Percentiles rank a stretch among this genome's conserved stretches.
These are phyloP conservation scores for Drosophila repleta DNA, from an alignment of 1,140 invertebrate species.

Conservation along the genomic window DNA sequence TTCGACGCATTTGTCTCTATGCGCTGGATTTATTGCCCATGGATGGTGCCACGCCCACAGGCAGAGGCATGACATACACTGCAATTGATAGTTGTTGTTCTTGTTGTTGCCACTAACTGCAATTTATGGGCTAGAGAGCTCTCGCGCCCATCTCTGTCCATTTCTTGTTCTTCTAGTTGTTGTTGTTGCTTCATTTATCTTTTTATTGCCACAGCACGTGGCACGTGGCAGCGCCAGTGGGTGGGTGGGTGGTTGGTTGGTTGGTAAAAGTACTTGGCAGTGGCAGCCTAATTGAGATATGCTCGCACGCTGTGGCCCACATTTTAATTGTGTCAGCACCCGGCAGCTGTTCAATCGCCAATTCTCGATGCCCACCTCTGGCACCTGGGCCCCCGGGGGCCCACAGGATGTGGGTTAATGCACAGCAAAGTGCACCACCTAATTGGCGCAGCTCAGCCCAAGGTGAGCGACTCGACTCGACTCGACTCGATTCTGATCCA, in stretches of 20 bases:
- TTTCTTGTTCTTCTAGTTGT: no score
- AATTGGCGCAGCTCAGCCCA: not conserved
- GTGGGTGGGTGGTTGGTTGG: no score
- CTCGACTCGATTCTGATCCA: no score
- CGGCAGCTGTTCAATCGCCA: constrained; percentile 29
- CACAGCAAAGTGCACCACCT: constrained; percentile 33
- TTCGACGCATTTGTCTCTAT: constrained; percentile 31
- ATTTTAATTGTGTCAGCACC: constrained; percentile 52
- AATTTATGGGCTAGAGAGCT: constrained; percentile 52
- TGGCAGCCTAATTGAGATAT: constrained; percentile 55
- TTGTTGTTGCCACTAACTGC: constrained; percentile 32
- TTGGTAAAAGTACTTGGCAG: not conserved
- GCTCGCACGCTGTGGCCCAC: constrained; percentile 35
- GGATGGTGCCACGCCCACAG: constrained; percentile 35
- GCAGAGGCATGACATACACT: constrained; percentile 26
- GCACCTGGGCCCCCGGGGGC: not conserved
- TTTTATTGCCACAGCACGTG: constrained; percentile 33
- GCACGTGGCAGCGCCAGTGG: not conserved
- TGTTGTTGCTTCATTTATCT: not conserved
- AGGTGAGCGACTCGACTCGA: not conserved
- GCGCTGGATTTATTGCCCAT: constrained; percentile 38
- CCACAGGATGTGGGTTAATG: constrained; percentile 45
- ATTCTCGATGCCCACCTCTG: constrained; percentile 1
- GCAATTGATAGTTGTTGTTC: not conserved
- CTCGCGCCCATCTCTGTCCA: constrained; percentile 1